Conservation (phyloP, 2,113 vertebrate species). For the Aythya baeri region DNA sequence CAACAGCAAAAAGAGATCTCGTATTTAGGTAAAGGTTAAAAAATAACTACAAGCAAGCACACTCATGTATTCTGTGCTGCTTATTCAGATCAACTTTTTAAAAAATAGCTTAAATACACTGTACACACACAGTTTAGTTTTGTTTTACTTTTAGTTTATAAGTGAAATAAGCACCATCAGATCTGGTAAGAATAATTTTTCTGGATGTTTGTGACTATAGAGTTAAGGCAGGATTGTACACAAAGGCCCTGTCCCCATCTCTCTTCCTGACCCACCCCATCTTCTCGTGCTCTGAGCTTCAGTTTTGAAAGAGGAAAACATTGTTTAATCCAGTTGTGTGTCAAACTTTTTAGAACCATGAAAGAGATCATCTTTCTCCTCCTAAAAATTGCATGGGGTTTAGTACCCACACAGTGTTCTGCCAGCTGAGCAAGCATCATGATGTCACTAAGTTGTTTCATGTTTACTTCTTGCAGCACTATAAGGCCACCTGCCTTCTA, state of each 20-base stretch:
- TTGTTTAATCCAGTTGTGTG: too few relatives aligned
- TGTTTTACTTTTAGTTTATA: neutral
- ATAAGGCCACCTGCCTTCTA: too few relatives aligned
- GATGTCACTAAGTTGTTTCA: neutral
- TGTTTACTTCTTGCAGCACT: neutral
- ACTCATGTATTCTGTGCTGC: neutral
- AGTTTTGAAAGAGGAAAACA: neutral
- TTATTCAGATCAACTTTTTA: neutral
- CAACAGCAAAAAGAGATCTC: rapidly evolving
- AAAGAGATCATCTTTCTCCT: neutral
- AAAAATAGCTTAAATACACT: neutral
- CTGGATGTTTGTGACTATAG: neutral
- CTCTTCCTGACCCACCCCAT: neutral
- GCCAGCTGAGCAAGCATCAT: neutral
- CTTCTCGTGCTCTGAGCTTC: neutral
- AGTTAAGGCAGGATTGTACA: neutral
- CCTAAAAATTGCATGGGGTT: neutral
- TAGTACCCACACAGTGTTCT: neutral
- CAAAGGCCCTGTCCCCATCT: neutral
- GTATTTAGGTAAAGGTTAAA: neutral
- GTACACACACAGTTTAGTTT: neutral
- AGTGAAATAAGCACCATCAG: neutral
- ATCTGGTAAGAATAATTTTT: neutral
- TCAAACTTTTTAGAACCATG: neutral
- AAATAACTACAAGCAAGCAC: neutral